phyloP scores from a whole-genome alignment of 2,113 vertebrate genomes.

The Myrmecobius fasciatus region DNA sequence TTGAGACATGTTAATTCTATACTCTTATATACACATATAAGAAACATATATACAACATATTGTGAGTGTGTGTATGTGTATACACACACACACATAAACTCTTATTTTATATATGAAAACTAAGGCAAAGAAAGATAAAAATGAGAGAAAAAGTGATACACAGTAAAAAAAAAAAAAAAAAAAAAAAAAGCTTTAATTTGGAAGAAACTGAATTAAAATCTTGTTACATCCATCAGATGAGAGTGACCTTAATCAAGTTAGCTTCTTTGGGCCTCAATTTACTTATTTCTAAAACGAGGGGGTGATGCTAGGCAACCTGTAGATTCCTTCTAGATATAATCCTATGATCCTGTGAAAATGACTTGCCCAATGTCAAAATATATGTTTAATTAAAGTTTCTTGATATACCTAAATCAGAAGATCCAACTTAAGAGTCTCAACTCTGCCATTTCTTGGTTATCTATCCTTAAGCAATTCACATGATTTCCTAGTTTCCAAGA shows the following conservation, averaged over 20 bases:
- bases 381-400: not conserved
- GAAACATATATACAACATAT: too few relatives aligned
- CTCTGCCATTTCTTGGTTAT: not conserved
- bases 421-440: not conserved
- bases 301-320: not conserved
- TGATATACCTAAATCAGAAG: not conserved
- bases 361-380: not conserved
- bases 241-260: not conserved
- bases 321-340: not conserved
- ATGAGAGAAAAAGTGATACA: not conserved
- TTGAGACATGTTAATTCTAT: not conserved
- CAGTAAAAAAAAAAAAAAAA: not conserved
- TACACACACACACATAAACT: too few relatives aligned
- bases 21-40: too few relatives aligned
- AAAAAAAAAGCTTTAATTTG: not conserved
- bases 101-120: not conserved
- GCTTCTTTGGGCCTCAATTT: not conserved
- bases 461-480: not conserved
- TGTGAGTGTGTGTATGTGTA: too few relatives aligned
- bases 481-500: not conserved
- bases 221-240: not conserved
- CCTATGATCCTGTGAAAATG: not conserved
- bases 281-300: not conserved
- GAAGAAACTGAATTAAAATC: slow-evolving; percentile 33
- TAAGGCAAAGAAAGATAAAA: not conserved